These are phyloP conservation scores for Tor tambroides DNA, from an alignment of 2,113 vertebrate species.

Conservation along the genomic window DNA sequence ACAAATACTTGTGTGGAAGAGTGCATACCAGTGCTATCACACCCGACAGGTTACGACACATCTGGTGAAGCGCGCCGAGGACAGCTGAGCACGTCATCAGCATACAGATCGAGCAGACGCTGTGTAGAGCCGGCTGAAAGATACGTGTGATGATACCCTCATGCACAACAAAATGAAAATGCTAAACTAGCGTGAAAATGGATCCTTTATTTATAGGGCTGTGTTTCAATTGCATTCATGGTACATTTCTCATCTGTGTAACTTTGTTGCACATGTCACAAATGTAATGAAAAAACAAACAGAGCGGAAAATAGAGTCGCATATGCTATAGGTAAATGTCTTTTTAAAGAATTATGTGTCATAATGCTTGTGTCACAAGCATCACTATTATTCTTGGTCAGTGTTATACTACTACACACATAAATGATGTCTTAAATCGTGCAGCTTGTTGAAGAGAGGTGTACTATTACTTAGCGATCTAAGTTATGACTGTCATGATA, in stretches of 20 bases:
- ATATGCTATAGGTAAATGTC: not conserved
- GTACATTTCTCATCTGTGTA: not conserved
- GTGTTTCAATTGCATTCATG: not conserved
- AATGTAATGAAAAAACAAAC: not conserved
- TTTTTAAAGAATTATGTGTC: not conserved
- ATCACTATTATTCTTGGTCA: not conserved
- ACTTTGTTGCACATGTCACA: not conserved
- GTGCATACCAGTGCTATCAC: conserved; percentile 43
- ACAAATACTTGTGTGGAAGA: conserved; percentile 24
- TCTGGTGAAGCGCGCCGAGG: conserved; percentile 5
- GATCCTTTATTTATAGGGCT: not conserved
- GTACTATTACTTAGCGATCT: not conserved
- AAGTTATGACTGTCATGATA: not conserved
- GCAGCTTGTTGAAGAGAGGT: not conserved
- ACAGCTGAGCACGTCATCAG: not conserved
- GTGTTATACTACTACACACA: not conserved
- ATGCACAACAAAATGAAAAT: not conserved
- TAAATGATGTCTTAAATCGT: not conserved
- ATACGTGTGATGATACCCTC: not conserved
- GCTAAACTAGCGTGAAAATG: not conserved
- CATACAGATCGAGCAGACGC: not conserved
- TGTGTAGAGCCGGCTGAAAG: not conserved
- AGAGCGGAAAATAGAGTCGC: not conserved
- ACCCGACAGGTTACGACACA: conserved; percentile 54
- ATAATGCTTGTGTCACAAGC: not conserved